Evolutionary conservation across 2,113 vertebrate genomes (phyloP).

Genomic region (Morphnarchus princeps): DNA sequence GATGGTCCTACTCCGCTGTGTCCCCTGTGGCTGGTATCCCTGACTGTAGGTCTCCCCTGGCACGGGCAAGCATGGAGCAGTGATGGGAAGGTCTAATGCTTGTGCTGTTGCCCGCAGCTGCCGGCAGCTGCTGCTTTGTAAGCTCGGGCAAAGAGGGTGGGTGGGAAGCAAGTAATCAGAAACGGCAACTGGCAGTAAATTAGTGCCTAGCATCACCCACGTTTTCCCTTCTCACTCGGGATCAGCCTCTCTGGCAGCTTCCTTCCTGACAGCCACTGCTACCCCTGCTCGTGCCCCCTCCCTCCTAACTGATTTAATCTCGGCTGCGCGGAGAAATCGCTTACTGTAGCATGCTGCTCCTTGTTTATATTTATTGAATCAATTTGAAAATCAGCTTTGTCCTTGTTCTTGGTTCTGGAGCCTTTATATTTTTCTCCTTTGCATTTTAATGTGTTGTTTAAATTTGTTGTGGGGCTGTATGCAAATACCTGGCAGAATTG

Average conservation of each 20-base stretch:
- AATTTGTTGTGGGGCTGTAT: neutral
- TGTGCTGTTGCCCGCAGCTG: neutral
- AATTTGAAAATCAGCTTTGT: slow-evolving; percentile 62
- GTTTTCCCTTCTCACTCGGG: neutral
- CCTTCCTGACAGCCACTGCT: neutral
- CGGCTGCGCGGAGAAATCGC: neutral
- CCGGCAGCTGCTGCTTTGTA: neutral
- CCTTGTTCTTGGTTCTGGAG: slow-evolving; percentile 49
- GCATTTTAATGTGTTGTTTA: slow-evolving; percentile 42
- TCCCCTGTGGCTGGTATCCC: neutral
- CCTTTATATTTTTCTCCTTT: slow-evolving; percentile 9
- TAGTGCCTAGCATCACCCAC: slow-evolving; percentile 7
- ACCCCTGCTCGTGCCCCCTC: neutral
- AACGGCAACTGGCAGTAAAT: neutral
- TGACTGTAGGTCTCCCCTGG: neutral
- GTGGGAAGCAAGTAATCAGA: neutral
- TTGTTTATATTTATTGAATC: slow-evolving; percentile 58
- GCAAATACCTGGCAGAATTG: slow-evolving; percentile 7
- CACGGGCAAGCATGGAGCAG: neutral
- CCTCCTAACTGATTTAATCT: slow-evolving; percentile 20
- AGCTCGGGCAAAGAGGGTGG: neutral
- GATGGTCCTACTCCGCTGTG: neutral
- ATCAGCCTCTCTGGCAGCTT: slow-evolving; percentile 20
- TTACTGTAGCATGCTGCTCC: slow-evolving; percentile 45
- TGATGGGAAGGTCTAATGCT: neutral